Evolutionary conservation across 2,797 vertebrate species (phyloP), one percentile per base, ranked within the genome.

Genomic region (Tenualosa ilisha): DNA sequence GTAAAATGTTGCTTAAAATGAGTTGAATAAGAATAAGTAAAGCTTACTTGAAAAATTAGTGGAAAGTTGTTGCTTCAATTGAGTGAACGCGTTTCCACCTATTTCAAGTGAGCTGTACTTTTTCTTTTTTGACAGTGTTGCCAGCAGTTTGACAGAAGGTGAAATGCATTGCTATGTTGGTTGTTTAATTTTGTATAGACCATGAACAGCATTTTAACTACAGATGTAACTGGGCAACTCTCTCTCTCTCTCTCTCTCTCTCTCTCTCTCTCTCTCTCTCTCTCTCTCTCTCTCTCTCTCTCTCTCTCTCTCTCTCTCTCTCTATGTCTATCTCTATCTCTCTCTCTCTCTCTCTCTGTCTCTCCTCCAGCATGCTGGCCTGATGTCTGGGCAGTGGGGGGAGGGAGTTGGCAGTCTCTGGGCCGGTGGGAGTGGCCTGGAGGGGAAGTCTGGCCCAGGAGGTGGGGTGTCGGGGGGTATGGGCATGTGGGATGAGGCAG

Each of bases 401-500:
- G 95, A 96, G 0, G 86, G 96, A 0, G 86, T 96, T 6, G 91
- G 96, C 1, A 89, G 91, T 4, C 49, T 50, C 49, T 50, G 11
- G 94, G 96, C 3, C 97, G 97, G 94, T 98, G 97, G 97, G 94
- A 89, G 91, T 12, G 90, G 93, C 0, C 94, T 98, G 94, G 95
- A 96, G 82, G 88, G 93, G 0, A 96, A 96, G 59, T 31, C 72
- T 6, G 5, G 65, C n/a, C 9, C 22, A 1, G 31, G 72, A 1
- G 93, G 95, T 83, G 93, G 96, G 85, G 49, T 50, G 5, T 50
- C 49, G 31, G 31, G 31, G 31, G 1, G 31, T 31, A 95, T 97
- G 93, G 95, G 96, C 85, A 95, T 97, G 92, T 98, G 97, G 97
- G 97, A 98, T 5, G 97, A 98, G 86, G 95, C 94, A 3, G 91